phyloP scores from a whole-genome alignment of 1,140 invertebrate genomes.

The Periplaneta americana region DNA sequence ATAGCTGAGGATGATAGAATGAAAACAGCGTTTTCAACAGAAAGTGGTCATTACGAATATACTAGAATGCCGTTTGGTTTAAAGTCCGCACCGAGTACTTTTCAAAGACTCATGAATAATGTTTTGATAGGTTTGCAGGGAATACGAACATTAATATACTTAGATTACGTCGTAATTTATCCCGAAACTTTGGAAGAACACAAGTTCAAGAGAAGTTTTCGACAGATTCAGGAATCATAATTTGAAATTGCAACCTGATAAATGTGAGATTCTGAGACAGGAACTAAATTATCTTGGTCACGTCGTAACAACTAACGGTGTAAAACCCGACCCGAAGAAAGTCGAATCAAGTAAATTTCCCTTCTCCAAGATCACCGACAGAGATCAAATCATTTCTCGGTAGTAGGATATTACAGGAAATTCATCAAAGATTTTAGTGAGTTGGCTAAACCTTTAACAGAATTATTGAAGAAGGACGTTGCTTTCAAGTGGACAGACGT shows the following conservation, averaged over 20 bases:
- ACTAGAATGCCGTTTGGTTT: conserved; percentile 29
- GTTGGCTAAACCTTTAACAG: conserved; percentile 28
- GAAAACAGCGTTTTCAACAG: conserved; percentile 31
- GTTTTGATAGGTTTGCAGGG: conserved; percentile 28
- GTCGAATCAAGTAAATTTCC: conserved; percentile 26
- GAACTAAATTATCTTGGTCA: conserved; percentile 24
- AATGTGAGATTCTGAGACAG: conserved; percentile 21
- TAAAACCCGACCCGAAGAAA: conserved; percentile 22
- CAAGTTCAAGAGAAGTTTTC: conserved; percentile 19
- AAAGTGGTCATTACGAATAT: conserved; percentile 29
- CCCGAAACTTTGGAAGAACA: background rate
- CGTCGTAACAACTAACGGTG: conserved; percentile 16
- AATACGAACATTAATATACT: conserved; percentile 27
- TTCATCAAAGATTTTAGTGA: conserved; percentile 27
- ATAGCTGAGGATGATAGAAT: conserved; percentile 27
- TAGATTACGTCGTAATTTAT: conserved; percentile 30
- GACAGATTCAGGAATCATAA: conserved; percentile 10
- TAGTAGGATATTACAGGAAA: conserved; percentile 24
- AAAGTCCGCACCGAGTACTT: conserved; percentile 28
- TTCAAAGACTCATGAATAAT: conserved; percentile 35
- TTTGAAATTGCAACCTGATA: conserved; percentile 24
- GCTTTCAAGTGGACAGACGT: conserved; percentile 17
- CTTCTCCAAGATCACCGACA: conserved; percentile 27
- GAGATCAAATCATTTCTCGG: conserved; percentile 29
- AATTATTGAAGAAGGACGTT: conserved; percentile 26